Conservation (phyloP, 2,888 invertebrate species). For the Eurytoma adleriae region DNA sequence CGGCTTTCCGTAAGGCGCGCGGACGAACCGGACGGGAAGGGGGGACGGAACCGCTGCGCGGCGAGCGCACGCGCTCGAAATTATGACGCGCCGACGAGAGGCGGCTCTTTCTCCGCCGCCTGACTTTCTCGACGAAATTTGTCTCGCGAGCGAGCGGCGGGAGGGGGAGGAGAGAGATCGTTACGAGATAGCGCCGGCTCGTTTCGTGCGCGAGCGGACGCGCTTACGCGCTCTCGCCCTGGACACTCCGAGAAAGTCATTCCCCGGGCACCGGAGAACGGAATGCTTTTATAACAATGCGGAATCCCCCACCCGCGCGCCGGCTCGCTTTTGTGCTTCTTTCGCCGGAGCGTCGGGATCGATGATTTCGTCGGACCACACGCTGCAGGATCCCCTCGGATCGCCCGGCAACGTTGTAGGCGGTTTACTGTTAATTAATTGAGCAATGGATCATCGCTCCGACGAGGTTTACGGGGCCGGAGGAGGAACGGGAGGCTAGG, state of each 20-base stretch:
- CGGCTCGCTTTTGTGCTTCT: slow-evolving; percentile 5
- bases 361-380: too few species aligned
- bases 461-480: too few species aligned
- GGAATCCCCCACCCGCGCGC: slow-evolving; percentile 32
- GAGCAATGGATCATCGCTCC: too few species aligned
- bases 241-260: slow-evolving; percentile 48
- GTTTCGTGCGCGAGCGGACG: slow-evolving; percentile 42
- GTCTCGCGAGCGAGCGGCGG: slow-evolving; percentile 23
- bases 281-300: slow-evolving; percentile 49
- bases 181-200: slow-evolving; percentile 46
- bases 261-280: slow-evolving; percentile 26
- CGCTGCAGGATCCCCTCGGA: not conserved
- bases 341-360: not conserved
- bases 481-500: too few species aligned
- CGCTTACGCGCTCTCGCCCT: slow-evolving; percentile 27
- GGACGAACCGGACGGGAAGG: not conserved
- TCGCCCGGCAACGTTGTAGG: too few species aligned
- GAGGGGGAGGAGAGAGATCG: slow-evolving; percentile 18
- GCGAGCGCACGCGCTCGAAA: slow-evolving; percentile 13
- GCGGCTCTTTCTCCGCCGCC: slow-evolving; percentile 6
- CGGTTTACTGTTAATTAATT: too few species aligned
- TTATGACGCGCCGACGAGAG: not conserved
- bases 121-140: slow-evolving; percentile 54
- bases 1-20: not conserved
- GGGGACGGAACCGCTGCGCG: not conserved